Evolutionary conservation across 2,113 vertebrate genomes (phyloP), one percentile per base, ranked within the genome.

Genomic region (Excalfactoria chinensis): DNA sequence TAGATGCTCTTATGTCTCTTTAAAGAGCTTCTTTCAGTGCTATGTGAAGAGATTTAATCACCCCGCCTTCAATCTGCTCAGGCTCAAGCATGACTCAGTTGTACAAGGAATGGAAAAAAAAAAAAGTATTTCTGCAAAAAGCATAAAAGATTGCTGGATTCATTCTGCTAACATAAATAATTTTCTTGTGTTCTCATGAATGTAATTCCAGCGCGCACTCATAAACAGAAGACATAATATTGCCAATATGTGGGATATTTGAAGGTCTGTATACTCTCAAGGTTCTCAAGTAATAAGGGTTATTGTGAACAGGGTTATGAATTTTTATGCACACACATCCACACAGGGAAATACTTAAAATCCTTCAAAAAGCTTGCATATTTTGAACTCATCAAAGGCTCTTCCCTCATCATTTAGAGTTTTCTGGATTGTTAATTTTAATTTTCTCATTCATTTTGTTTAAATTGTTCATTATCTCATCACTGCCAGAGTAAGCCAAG

Each of bases 341-440:
- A 56, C 21, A 66, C 10, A 22, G 68, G 60, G 37, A 92, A 93
- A 95, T 44, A 74, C 51, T 77, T 80, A 73, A 85, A 93, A 87
- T 71, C 60, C 26, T 77, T 88, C 59, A 71, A 79, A 92, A 95
- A 92, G n/a, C 48, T 40, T 60, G 64, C 89, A 25, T 87, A 89
- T 92, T 95, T 89, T 8, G 37, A 82, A 70, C 15, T 85, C 82
- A 89, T 80, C 43, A 68, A 91, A 94, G 82, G 43, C 51, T 93
- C 56, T 95, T 92, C 87, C 64, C 60, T 89, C 84, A 89, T 94
- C 74, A 84, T 86, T 93, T 92, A 60, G 78, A 69, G 51, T 89
- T 96, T 96, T 95, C 78, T 94, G 84, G 85, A 76, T 75, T 86
- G 91, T 93, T 95, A 94, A 93, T 96, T 96, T 94, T 96, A 80